Base-by-base conservation (phyloP, 1,140 invertebrate genomes). In the Luehdorfia chinensis region DNA sequence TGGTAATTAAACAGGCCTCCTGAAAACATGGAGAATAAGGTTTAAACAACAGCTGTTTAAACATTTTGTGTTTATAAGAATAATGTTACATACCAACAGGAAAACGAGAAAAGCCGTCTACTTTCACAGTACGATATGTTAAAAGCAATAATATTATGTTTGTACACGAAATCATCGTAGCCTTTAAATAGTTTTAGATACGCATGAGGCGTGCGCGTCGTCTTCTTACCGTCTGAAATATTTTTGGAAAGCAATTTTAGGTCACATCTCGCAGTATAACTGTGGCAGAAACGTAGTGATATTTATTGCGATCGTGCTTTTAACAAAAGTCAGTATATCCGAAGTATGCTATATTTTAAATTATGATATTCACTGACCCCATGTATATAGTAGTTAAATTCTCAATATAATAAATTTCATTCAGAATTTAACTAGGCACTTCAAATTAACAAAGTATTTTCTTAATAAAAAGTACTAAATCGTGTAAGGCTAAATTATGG, bases 171-270 rank as follows among this genome's bases (percentile, higher is more conserved):
- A 64, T 62, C 37, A 47, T 53, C 18, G 43, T 64, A 48, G 39
- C 43, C 23, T 44, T 16, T 13, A 14, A 54, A 57, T 56, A 31
- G 53, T 69, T n/a, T n/a, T 50, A 51, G 49, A 58, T 62, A 55
- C 44, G 59, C 65, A 60, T 60, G 66, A 64, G 65, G 47, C 63
- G 53, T 47, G 47, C 52, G 45, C 52, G 69, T 55, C 65, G 63
- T 62, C 49, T 66, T 47, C 54, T 59, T 56, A 55, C 54, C 63
- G 74, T 78, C 72, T 80, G 75, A 45, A 62, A 63, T 81, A 81
- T 85, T 85, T 85, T 85, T 74, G 78, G 77, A 83, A 78, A 81
- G 68, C 65, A 72, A 59, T 81, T 78, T 84, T 77, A 84, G 79
- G 75, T 73, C 74, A 72, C 66, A 64, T 67, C 67, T 12, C 37